Evolutionary conservation across 2,113 vertebrate genomes (phyloP).

Genomic region (Lophochroa leadbeateri): DNA sequence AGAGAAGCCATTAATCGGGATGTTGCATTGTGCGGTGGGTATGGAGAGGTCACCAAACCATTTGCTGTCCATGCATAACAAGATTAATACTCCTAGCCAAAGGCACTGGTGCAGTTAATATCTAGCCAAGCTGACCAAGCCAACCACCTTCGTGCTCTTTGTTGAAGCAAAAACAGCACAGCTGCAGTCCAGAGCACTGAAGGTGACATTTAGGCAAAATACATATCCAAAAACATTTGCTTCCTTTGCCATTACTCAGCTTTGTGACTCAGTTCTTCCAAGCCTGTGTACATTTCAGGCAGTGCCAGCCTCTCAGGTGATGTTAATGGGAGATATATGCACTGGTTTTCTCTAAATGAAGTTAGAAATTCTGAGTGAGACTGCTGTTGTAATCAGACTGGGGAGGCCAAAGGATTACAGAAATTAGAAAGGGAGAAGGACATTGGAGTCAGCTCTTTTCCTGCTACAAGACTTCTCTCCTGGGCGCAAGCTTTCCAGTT

Average conservation of each 20-base stretch:
- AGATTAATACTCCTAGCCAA: not conserved
- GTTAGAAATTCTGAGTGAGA: not conserved
- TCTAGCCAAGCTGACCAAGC: not conserved
- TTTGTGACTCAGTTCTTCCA: not conserved
- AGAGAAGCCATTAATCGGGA: not conserved
- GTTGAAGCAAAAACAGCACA: not conserved
- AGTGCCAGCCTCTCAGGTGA: not conserved
- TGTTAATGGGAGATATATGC: rapidly evolving
- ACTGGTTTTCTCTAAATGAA: not conserved
- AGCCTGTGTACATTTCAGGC: not conserved
- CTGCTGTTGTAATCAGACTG: not conserved
- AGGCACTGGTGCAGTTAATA: not conserved
- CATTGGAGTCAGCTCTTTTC: not conserved
- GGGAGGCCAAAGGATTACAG: not conserved
- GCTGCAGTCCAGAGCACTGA: not conserved
- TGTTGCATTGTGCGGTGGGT: rapidly evolving
- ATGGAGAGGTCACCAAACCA: not conserved
- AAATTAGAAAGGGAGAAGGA: not conserved
- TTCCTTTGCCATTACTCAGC: not conserved
- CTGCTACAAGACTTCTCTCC: not conserved
- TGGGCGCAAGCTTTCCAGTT: not conserved
- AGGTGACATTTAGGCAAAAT: not conserved
- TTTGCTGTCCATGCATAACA: not conserved
- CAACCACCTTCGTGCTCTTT: not conserved
- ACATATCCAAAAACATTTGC: not conserved